Conservation (phyloP, 2,113 vertebrate species). For the Xiphorhynchus elegans region DNA sequence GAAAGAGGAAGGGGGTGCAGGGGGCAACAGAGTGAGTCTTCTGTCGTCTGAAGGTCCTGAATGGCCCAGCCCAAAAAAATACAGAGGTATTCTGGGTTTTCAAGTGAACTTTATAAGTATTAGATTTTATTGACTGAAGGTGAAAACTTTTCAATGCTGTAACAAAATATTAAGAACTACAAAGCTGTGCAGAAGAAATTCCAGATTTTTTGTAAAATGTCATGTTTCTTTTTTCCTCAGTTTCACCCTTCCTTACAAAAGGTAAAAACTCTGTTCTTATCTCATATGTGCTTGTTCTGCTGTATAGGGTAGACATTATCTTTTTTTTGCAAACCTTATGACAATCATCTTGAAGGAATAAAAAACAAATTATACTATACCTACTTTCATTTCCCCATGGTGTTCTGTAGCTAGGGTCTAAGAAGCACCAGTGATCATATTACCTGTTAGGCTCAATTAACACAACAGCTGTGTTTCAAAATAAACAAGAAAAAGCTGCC, state of each 20-base stretch:
- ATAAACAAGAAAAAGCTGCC: conserved; percentile 44
- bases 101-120: background rate
- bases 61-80: background rate
- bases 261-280: background rate
- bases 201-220: background rate
- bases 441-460: conserved; percentile 49
- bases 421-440: background rate
- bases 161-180: background rate
- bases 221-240: background rate
- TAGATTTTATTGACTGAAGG: background rate
- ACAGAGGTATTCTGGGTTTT: background rate
- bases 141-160: background rate
- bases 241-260: background rate
- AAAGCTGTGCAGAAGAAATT: background rate
- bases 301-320: background rate
- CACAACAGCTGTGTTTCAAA: conserved; percentile 52
- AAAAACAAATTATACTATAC: background rate
- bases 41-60: background rate
- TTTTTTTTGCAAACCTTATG: background rate
- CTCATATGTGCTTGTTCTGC: background rate
- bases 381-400: background rate
- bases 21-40: background rate
- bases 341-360: background rate
- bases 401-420: background rate
- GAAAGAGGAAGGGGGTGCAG: background rate